Conservation (phyloP, 2,113 vertebrate genomes). For the Eublepharis macularius region DNA sequence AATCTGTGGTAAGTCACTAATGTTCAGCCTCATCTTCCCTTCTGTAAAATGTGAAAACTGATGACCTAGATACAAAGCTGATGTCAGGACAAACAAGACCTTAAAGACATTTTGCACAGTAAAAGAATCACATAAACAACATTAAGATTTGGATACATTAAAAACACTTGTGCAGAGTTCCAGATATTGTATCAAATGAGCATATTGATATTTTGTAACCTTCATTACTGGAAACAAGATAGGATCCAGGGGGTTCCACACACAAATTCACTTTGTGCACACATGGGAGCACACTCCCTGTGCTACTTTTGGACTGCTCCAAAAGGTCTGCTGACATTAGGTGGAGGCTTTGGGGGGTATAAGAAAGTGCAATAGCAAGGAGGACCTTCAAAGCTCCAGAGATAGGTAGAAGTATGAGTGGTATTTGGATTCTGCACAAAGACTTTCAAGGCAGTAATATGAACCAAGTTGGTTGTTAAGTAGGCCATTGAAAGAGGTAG, state of each 20-base stretch:
- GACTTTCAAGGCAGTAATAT: neutral
- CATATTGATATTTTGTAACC: neutral
- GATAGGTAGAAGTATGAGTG: neutral
- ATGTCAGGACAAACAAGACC: neutral
- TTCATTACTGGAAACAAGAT: neutral
- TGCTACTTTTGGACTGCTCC: neutral
- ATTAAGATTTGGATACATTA: neutral
- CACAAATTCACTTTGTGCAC: neutral
- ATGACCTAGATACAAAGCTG: neutral
- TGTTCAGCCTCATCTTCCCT: neutral
- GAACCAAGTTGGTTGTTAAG: neutral
- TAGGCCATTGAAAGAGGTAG: neutral
- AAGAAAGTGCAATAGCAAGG: neutral
- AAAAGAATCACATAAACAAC: neutral
- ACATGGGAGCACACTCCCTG: neutral
- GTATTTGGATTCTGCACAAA: neutral
- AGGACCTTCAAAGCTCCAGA: neutral
- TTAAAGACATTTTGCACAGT: neutral
- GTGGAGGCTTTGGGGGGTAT: neutral
- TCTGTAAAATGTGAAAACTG: neutral
- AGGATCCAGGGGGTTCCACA: neutral
- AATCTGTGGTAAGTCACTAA: neutral
- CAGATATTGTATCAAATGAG: neutral
- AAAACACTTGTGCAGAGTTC: neutral
- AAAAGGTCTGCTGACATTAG: neutral